A percentile compares a stretch with the other conserved stretches of the same genome.
These are phyloP conservation scores for Brachionichthys hirsutus DNA, from an alignment of 2,113 vertebrate genomes.

Conservation along the genomic window DNA sequence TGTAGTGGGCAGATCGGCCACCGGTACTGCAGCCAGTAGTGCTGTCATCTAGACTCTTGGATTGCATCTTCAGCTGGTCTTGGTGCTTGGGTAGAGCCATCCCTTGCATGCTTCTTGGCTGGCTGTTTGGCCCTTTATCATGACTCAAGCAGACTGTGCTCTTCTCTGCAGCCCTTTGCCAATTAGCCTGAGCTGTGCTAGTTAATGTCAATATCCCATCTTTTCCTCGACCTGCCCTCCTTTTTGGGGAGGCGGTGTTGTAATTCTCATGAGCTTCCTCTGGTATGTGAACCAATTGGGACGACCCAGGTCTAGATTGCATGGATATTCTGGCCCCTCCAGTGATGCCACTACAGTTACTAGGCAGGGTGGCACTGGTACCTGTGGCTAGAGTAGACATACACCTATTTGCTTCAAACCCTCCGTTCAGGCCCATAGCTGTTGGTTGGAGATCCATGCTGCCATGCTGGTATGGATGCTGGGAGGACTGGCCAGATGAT, in stretches of 20 bases:
- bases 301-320: conserved; percentile 93
- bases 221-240: conserved; percentile 40
- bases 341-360: conserved; percentile 85
- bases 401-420: conserved; percentile 63
- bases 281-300: conserved; percentile 95
- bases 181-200: conserved; percentile 82
- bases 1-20: conserved; percentile 85
- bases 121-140: conserved; percentile 68
- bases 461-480: conserved; percentile 71
- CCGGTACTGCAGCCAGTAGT: conserved; percentile 63
- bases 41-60: conserved; percentile 81
- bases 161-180: conserved; percentile 92
- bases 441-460: conserved; percentile 89
- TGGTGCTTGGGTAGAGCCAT: conserved; percentile 98
- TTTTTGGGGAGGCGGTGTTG: conserved; percentile 81
- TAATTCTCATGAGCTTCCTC: conserved; percentile 92
- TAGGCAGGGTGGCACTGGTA: conserved; percentile 82
- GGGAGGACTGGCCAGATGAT: conserved; percentile 83
- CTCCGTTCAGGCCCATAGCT: conserved; percentile 85
- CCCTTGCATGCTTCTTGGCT: conserved; percentile 94
- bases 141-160: conserved; percentile 82
- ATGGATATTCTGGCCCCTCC: conserved; percentile 89
- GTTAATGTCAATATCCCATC: conserved; percentile 25
- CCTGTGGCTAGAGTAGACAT: conserved; percentile 87
- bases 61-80: conserved; percentile 89